These are phyloP conservation scores for Paedocypris sp. DNA, from an alignment of 2,113 vertebrate species.

Conservation along the genomic window DNA sequence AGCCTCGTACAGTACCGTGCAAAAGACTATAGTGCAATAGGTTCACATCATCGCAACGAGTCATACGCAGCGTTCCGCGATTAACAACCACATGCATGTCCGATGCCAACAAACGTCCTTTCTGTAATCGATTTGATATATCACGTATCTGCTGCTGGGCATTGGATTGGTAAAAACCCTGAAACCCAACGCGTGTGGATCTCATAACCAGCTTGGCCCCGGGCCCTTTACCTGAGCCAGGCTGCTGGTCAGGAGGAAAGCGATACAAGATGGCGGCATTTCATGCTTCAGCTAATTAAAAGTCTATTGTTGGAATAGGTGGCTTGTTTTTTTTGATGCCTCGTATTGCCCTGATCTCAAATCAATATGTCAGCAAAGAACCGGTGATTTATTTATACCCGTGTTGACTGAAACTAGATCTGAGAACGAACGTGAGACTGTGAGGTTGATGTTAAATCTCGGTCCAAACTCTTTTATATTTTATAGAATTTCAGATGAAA, in stretches of 20 bases:
- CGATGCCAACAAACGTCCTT: conserved; percentile 55
- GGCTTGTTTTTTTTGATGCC: conserved; percentile 43
- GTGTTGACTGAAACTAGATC: background rate
- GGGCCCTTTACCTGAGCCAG: conserved; percentile 52
- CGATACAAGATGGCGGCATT: conserved; percentile 48
- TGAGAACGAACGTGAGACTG: background rate
- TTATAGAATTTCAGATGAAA: no score
- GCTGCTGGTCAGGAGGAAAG: conserved; percentile 48
- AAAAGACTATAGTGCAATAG: background rate
- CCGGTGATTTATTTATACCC: conserved; percentile 28
- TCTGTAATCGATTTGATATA: conserved; percentile 44
- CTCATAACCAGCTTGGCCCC: conserved; percentile 52
- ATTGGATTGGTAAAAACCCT: conserved; percentile 59
- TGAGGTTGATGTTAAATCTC: background rate
- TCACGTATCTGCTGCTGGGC: conserved; percentile 55
- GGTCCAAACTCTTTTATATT: no score
- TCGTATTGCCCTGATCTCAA: background rate
- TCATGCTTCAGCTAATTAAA: conserved; percentile 54
- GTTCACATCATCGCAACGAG: background rate
- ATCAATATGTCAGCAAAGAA: conserved; percentile 3
- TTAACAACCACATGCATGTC: conserved; percentile 43
- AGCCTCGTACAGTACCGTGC: conserved; percentile 27
- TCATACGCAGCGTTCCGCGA: no score
- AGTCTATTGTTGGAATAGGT: conserved; percentile 43
- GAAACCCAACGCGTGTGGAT: conserved; percentile 61